Base-by-base conservation (phyloP, 64 coral and sea anemone genomes). In the Montipora foliosa region DNA sequence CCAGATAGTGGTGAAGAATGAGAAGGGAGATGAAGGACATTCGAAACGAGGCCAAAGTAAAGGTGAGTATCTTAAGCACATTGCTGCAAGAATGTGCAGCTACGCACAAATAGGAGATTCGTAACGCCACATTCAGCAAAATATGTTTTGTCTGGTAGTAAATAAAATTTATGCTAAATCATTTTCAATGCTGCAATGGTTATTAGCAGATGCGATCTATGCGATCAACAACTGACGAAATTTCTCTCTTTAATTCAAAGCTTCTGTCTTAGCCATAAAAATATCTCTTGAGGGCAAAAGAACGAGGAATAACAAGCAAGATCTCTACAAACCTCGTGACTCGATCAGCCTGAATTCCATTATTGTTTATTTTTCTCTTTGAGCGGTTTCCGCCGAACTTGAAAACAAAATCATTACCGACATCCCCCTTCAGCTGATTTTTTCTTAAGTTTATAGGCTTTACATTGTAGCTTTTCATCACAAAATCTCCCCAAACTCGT, bases 1-100 rank as follows among this genome's bases (percentile, higher is more conserved):
- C 74, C 92, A 97, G 62, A 97, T 97, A 74, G 68, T 88, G 11
- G 80, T 19, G 76, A 91, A 91, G 49, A 61, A 4, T 10, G 29
- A 77, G 14, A 93, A 93, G 82, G 87, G 79, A 49, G 73, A 87
- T 50, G 44, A 11, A 19, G 44, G 44, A 1, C 82, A 86, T 20
- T 49, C 67, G 3, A 86, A 50, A 86, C 82, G 82, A 15, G 76
- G 45, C 4, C 82, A 71, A 0, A 86, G 9, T 10, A 86, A 86
- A 71, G 47, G 82, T 86, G 22, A 86, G 82, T 86, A 72, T 78
- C 5, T 4, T 15, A 78, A 49, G 13, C 2, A n/a, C 37, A 37
- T 37, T 2, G 37, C 37, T 37, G 37, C 37, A 37, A 37, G 37
- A 37, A 37, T 37, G 14, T 0, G 14, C 12, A 12, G 9, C 61